Conservation (phyloP, 2,797 vertebrate genomes). For the Caiman crocodilus region DNA sequence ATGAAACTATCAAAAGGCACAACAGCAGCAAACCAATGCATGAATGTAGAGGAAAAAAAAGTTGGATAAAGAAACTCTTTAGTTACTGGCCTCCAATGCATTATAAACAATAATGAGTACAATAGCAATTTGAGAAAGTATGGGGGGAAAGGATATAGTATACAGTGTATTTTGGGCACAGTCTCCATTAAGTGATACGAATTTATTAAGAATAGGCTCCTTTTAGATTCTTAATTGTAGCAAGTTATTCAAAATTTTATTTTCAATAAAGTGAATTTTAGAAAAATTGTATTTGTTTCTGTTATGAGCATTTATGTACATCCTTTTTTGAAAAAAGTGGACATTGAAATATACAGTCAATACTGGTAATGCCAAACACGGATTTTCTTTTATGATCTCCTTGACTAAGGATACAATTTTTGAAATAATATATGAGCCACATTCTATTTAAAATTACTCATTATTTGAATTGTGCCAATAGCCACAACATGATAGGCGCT, state of each 20-base stretch:
- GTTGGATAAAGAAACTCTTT: slow-evolving; percentile 49
- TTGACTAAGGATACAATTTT: slow-evolving; percentile 27
- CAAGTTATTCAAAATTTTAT: background rate
- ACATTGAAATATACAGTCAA: slow-evolving; percentile 12
- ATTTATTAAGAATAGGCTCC: background rate
- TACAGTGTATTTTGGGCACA: slow-evolving; percentile 46
- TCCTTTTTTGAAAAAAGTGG: background rate
- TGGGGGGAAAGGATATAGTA: background rate
- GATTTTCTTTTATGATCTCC: background rate
- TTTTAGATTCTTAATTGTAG: slow-evolving; percentile 8
- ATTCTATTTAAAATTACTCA: slow-evolving; percentile 31
- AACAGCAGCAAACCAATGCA: slow-evolving; percentile 63
- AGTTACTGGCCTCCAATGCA: background rate
- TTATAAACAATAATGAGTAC: slow-evolving; percentile 45
- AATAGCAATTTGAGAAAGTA: slow-evolving; percentile 37
- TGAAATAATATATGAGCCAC: slow-evolving; percentile 46
- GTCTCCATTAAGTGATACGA: slow-evolving; percentile 6
- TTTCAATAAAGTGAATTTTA: slow-evolving; percentile 20
- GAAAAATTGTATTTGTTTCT: background rate
- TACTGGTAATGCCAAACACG: slow-evolving; percentile 24
- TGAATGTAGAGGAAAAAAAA: slow-evolving; percentile 56
- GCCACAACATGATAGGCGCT: slow-evolving; percentile 9
- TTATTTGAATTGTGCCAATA: slow-evolving; percentile 24
- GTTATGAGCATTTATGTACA: background rate
- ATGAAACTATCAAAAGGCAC: background rate